Conservation (phyloP, 2,888 invertebrate species). For the Capitulum mitella region DNA sequence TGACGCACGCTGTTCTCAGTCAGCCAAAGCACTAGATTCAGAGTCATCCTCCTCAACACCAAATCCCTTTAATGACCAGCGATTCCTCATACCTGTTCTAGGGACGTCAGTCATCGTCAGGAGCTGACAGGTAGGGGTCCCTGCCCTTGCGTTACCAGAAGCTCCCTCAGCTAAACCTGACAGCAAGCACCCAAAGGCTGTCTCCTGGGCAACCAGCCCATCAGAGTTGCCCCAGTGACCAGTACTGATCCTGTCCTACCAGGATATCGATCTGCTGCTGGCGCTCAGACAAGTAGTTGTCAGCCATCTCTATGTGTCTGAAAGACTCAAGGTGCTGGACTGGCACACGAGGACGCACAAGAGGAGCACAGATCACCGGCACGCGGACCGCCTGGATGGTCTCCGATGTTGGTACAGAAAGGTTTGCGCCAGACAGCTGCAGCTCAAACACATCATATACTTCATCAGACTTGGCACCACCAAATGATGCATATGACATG, state of each 20-base stretch:
- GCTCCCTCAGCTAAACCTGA: no score
- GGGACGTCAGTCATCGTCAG: background rate
- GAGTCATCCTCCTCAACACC: background rate
- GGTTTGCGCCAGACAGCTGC: background rate
- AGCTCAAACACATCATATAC: background rate
- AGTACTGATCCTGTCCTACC: background rate
- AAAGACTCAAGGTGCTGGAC: background rate
- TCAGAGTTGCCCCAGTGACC: background rate
- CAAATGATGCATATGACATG: background rate
- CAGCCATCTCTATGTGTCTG: background rate
- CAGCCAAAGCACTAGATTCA: background rate
- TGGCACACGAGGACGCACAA: background rate
- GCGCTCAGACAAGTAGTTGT: background rate
- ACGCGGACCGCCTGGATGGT: background rate
- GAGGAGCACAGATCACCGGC: background rate
- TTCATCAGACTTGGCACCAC: background rate
- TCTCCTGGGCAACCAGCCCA: background rate
- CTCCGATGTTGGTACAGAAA: background rate
- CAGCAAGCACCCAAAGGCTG: no score
- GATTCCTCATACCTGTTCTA: background rate
- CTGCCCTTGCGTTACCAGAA: no score
- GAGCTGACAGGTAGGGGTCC: no score
- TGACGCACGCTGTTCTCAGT: no score
- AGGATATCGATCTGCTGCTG: background rate
- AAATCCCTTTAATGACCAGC: background rate